Conservation (phyloP, 2,113 vertebrate species). For the Chamaea fasciata region DNA sequence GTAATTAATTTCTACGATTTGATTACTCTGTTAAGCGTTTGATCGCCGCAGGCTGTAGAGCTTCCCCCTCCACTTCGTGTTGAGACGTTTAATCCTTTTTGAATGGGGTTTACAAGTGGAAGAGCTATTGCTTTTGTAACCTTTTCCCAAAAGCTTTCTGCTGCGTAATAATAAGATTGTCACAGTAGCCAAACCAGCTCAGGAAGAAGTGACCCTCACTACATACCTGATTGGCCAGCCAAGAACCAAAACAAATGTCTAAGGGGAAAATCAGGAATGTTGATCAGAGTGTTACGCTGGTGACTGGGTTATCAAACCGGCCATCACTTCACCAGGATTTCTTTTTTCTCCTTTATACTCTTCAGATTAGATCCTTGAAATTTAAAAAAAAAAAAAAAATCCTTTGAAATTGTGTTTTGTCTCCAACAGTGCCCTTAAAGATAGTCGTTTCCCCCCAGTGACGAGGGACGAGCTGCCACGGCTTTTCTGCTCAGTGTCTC, state of each 20-base stretch:
- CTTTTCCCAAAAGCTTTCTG: background rate
- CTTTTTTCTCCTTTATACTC: background rate
- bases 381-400: background rate
- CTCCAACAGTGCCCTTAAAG: constrained; percentile 98
- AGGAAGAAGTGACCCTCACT: background rate
- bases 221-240: background rate
- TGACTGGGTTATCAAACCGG: background rate
- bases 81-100: background rate
- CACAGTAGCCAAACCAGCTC: background rate
- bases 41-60: background rate
- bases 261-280: background rate
- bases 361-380: constrained; percentile 2
- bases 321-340: background rate
- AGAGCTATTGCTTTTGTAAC: background rate
- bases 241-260: background rate
- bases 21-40: background rate
- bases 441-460: constrained; percentile 99
- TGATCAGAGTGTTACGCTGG: background rate
- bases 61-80: background rate
- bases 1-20: background rate
- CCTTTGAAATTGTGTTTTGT: constrained; percentile 65
- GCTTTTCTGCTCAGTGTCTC: constrained; percentile 99
- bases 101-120: background rate
- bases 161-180: background rate
- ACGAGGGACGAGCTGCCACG: constrained; percentile 99